Evolutionary conservation across 2,113 vertebrate genomes (phyloP), one percentile per base, ranked within the genome.

Genomic region (Calidris pugnax): DNA sequence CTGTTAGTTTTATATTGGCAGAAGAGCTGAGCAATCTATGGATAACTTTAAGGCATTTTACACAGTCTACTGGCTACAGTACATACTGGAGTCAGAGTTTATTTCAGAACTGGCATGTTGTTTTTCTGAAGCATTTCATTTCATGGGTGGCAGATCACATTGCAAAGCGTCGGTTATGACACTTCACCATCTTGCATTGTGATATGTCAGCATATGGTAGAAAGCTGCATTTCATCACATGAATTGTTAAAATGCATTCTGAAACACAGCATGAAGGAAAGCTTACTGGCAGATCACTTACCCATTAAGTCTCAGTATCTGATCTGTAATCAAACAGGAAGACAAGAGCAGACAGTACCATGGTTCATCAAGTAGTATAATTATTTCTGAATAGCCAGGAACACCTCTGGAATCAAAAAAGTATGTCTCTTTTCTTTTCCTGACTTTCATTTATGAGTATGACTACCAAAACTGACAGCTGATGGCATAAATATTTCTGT

Each of bases 151-250:
- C 85, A 87, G 81, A 95, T 87, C 78, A 85, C 79, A 64, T 82
- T 68, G 69, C 81, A 88, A 50, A 2, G 4, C 0, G 1, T 68
- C 10, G 33, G 41, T 94, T 95, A 93, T 84, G 84, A 95, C 77
- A 93, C 64, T 90, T 96, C 84, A 95, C 71, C 66, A 81, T 93
- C 77, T 91, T 95, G 80, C 84, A 64, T 57, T 95, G 59, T 90
- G 77, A 86, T 88, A 97, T 94, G 81, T 89, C 90, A 97, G 78
- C 95, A 95, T 93, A 95, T 88, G 92, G 81, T 55, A 86, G 88
- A 87, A 94, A 93, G 62, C 76, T 73, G 26, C 26, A 88, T 87
- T 97, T 91, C 33, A 77, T 78, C 68, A 66, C n/a, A 68, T 18
- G 37, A 81, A 71, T 81, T 86, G 76, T 91, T 94, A 59, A 68